Conservation (phyloP, 2,888 invertebrate species). For the Eucriotettix oculatus region DNA sequence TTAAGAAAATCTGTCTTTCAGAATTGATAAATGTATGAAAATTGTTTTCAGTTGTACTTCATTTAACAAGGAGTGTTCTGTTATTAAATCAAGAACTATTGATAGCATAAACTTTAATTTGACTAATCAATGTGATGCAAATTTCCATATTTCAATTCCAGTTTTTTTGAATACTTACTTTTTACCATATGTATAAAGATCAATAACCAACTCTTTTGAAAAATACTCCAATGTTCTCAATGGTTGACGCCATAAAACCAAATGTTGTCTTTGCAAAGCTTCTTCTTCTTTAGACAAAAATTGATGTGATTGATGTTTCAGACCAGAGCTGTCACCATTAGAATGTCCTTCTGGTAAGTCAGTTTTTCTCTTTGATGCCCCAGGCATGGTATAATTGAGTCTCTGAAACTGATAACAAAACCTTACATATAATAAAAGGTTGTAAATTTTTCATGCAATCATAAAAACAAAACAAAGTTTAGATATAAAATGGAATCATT, state of each 20-base stretch:
- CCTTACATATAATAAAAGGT: not conserved
- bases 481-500: no score
- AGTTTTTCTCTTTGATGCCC: conserved; percentile 20
- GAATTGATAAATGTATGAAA: no score
- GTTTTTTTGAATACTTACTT: conserved; percentile 30
- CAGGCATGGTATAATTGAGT: conserved; percentile 45
- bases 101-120: no score
- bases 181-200: conserved; percentile 38
- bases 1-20: no score
- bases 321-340: conserved; percentile 25
- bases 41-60: no score
- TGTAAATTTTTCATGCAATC: no score
- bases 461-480: no score
- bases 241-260: conserved; percentile 72
- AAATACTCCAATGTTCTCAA: conserved; percentile 65
- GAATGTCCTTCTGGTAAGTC: conserved; percentile 14
- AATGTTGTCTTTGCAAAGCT: conserved; percentile 39
- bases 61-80: no score
- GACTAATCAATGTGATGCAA: no score
- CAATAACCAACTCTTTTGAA: conserved; percentile 49
- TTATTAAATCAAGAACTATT: no score
- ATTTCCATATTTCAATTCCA: no score
- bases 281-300: conserved; percentile 25
- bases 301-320: not conserved
- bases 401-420: conserved; percentile 38